phyloP scores from a whole-genome alignment of 2,888 invertebrate species.

The Pycnomerus fuliginosus region DNA sequence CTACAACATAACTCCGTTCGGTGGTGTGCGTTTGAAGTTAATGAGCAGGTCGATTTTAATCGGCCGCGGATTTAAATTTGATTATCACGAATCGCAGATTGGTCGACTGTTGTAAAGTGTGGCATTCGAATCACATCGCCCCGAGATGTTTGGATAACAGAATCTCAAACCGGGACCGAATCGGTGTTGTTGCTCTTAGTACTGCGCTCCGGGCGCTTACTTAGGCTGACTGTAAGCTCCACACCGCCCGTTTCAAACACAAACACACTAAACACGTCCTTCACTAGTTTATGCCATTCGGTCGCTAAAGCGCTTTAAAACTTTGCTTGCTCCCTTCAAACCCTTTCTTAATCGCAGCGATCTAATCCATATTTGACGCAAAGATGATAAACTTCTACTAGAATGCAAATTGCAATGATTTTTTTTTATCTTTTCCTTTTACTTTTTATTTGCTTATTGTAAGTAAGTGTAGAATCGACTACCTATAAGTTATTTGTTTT shows the following conservation, averaged over 20 bases:
- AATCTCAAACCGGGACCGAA: constrained; percentile 43
- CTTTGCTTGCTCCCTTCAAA: constrained; percentile 2
- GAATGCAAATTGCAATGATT: too few relatives aligned
- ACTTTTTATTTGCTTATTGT: too few relatives aligned
- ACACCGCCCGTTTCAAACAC: constrained; percentile 39
- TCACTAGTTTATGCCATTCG: constrained; percentile 20
- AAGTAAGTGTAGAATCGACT: too few relatives aligned
- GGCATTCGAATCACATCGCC: constrained; percentile 46
- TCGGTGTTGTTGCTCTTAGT: constrained; percentile 48
- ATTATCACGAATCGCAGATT: constrained; percentile 21
- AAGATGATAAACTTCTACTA: too few relatives aligned
- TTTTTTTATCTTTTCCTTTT: too few relatives aligned
- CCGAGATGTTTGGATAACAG: constrained; percentile 46
- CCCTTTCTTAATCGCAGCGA: too few relatives aligned
- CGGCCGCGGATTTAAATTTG: constrained; percentile 10
- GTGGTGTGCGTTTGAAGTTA: constrained; percentile 16
- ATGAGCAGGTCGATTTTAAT: constrained; percentile 20
- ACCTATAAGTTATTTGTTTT: too few relatives aligned
- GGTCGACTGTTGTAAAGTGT: constrained; percentile 33
- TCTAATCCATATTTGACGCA: too few relatives aligned
- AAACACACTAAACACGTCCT: constrained; percentile 45
- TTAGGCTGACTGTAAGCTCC: constrained; percentile 35
- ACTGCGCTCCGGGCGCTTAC: constrained; percentile 35
- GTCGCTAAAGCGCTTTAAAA: constrained; percentile 13
- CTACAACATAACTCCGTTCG: constrained; percentile 13